phyloP scores from a whole-genome alignment of 2,888 invertebrate genomes.

The Drosophila silvestris region DNA sequence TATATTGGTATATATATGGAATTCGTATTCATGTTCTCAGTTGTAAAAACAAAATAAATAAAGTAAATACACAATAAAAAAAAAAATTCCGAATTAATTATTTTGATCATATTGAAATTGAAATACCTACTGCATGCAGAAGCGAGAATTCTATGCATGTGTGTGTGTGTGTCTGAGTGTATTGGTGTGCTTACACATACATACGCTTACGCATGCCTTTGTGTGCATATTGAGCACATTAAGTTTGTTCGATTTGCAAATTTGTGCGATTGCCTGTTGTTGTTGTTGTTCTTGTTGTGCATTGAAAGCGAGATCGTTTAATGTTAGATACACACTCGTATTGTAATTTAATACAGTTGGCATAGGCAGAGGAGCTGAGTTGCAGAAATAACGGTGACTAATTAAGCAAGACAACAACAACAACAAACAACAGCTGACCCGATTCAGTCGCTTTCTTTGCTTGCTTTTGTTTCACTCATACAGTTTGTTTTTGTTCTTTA shows the following conservation, averaged over 20 bases:
- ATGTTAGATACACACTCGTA: slow-evolving; percentile 13
- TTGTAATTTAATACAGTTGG: slow-evolving; percentile 13
- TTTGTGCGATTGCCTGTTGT: slow-evolving; percentile 22
- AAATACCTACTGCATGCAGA: slow-evolving; percentile 15
- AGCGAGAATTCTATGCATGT: slow-evolving; percentile 1
- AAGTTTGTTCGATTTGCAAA: slow-evolving; percentile 46
- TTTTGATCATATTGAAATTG: neutral
- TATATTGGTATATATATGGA: neutral
- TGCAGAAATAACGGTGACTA: slow-evolving; percentile 27
- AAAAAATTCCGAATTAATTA: too few relatives aligned
- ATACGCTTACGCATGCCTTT: neutral
- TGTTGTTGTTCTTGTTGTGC: slow-evolving; percentile 14
- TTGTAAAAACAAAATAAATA: neutral
- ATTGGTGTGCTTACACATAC: neutral
- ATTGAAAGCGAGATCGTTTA: slow-evolving; percentile 28
- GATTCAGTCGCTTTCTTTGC: slow-evolving; percentile 42
- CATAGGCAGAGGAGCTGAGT: slow-evolving; percentile 1
- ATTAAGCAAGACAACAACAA: slow-evolving; percentile 12
- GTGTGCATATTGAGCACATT: slow-evolving; percentile 44
- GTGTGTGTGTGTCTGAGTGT: slow-evolving; percentile 1
- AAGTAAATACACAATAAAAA: neutral
- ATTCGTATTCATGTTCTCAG: neutral
- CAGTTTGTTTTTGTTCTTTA: slow-evolving; percentile 34
- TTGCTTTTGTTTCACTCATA: slow-evolving; percentile 26
- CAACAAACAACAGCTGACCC: slow-evolving; percentile 24